Percentiles rank a stretch among this genome's conserved stretches.
These are phyloP conservation scores for Calonectris borealis DNA, from an alignment of 2,113 vertebrate species.

Conservation along the genomic window DNA sequence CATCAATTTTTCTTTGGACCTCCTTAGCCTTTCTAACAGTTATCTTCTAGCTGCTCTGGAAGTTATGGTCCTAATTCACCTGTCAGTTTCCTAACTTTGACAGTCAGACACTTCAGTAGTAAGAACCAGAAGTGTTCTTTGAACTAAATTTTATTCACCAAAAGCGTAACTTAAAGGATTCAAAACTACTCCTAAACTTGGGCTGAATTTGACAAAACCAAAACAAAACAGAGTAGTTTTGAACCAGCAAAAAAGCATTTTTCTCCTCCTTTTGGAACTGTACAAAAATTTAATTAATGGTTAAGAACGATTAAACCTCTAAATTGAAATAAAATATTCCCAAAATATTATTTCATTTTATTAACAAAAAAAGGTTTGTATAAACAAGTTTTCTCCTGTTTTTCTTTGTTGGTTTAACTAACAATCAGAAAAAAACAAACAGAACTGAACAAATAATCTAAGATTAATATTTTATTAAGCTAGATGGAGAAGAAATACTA, in stretches of 20 bases:
- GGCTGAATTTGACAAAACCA: not conserved
- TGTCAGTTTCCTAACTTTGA: not conserved
- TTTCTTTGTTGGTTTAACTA: not conserved
- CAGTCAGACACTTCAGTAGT: not conserved
- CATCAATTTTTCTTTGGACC: not conserved
- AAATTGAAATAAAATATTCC: not conserved
- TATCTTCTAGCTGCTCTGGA: not conserved
- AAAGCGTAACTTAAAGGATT: not conserved
- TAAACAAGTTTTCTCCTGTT: not conserved
- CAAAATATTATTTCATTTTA: not conserved
- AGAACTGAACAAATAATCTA: not conserved
- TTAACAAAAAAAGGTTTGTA: not conserved
- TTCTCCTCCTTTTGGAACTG: not conserved
- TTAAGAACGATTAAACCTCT: not conserved
- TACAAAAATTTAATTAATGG: not conserved
- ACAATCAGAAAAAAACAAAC: not conserved
- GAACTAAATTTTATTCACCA: not conserved
- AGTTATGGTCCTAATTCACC: not conserved
- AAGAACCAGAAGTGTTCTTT: not conserved
- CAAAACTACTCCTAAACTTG: not conserved
- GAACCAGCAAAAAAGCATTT: not conserved
- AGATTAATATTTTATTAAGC: not conserved
- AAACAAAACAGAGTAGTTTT: not conserved
- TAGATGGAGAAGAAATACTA: not conserved
- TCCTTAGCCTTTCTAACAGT: not conserved